Base-by-base conservation (phyloP, 2,888 invertebrate species). In the Callosobruchus maculatus region DNA sequence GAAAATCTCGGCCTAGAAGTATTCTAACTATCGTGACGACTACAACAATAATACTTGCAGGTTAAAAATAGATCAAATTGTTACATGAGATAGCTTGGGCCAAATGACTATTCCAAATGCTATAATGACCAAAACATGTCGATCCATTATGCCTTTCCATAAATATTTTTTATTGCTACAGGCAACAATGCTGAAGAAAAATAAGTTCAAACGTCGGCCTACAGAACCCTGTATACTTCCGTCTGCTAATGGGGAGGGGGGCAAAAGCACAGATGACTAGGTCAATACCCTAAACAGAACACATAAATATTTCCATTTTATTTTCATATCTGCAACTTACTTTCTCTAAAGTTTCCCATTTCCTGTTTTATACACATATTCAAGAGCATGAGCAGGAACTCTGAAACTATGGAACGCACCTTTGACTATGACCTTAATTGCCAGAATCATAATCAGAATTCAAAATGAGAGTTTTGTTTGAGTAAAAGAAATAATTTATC, bases 101-200 rank as follows among this genome's bases (percentile, higher is more conserved):
- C 13, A 13, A 18, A 13, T 49, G 1, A 49, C 9, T 49, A 49
- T 49, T 49, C 49, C 49, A 49, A 49, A 13, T 49, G 18, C 49
- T 13, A 49, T 49, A 13, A 49, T 49, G 18, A 49, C 49, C 2
- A 49, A 49, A 18, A 49, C 49, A 3, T 18, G 26, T 26, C 2
- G 7, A 49, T 13, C 13, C 49, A 49, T n/a, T n/a, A 26, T 49
- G 22, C 22, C 0, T 31, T 72, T 69, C 70, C 21, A 68, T 68
- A 68, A 69, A 21, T 26, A 72, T 74, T 18, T 76, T 80, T 82
- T 75, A 75, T 82, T 82, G 77, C 79, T 81, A 81, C 92, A 99
- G 99, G 99, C 99, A 88, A 99, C 98, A 90, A 99, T 99, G 99
- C 92, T 99, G 93, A 98, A 98, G 95, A 99, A 99, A 94, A 94